Evolutionary conservation across 2,797 vertebrate genomes (phyloP).

Genomic region (Muscicapa striata): DNA sequence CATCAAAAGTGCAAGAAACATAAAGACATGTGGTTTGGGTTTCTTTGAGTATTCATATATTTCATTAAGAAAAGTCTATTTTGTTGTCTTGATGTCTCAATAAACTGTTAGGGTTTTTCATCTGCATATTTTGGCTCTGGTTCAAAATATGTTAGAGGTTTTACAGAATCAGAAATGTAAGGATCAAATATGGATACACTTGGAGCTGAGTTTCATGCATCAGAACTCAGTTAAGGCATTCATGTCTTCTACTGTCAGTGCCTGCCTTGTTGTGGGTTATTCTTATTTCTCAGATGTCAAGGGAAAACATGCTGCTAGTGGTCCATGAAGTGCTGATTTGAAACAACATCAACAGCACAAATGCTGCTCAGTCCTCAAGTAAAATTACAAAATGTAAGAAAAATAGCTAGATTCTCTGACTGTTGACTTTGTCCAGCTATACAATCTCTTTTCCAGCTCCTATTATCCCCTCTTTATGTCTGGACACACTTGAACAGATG

Average conservation of each 20-base stretch:
- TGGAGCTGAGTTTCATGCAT: background rate
- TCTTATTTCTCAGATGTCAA: background rate
- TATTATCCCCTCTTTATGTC: background rate
- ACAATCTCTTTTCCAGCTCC: background rate
- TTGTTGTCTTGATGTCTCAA: background rate
- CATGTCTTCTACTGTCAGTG: background rate
- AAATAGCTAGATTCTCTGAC: background rate
- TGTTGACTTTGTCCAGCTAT: background rate
- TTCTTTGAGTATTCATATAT: background rate
- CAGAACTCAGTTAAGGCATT: background rate
- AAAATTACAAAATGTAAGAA: background rate
- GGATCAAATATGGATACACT: background rate
- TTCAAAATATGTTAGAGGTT: background rate
- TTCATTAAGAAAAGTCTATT: background rate
- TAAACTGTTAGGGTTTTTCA: background rate
- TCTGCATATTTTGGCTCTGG: background rate
- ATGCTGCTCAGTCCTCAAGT: background rate
- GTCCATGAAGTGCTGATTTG: background rate
- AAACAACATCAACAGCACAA: background rate
- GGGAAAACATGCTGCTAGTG: background rate
- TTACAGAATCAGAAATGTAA: background rate
- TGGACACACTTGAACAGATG: background rate
- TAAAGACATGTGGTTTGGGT: background rate
- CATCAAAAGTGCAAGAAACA: conserved; percentile 20
- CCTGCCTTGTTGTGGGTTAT: background rate